Evolutionary conservation across 2,113 vertebrate species (phyloP).

Genomic region (Thalassarche chlororhynchos): DNA sequence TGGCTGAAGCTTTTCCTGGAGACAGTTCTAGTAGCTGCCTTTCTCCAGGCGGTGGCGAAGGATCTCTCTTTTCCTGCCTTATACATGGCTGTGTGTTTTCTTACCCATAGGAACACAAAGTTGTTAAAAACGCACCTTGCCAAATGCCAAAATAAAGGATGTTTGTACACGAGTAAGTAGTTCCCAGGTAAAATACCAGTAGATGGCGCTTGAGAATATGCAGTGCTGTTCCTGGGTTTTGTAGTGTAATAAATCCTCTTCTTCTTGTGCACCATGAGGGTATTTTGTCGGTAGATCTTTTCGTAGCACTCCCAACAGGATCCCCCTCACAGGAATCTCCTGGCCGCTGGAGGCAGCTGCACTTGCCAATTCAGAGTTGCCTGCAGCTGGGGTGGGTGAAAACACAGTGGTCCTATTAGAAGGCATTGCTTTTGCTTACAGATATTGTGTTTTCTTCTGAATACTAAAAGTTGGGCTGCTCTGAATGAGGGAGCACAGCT

Average conservation of each 20-base stretch:
- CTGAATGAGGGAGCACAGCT: not conserved
- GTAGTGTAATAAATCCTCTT: rapidly evolving
- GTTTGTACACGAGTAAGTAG: rapidly evolving
- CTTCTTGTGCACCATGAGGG: rapidly evolving
- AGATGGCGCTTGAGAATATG: conserved; percentile 20
- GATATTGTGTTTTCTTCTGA: not conserved
- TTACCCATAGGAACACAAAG: not conserved
- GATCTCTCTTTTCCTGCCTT: not conserved
- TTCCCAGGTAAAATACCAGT: not conserved
- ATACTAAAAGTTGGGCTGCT: not conserved
- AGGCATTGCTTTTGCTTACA: not conserved
- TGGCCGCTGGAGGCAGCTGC: not conserved
- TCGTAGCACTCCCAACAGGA: not conserved
- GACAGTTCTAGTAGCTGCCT: not conserved
- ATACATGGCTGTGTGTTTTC: rapidly evolving
- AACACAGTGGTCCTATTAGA: rapidly evolving
- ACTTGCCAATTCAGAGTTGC: not conserved
- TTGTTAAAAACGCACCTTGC: not conserved
- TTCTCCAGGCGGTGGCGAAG: not conserved
- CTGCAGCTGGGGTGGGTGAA: not conserved
- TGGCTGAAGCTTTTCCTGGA: not conserved
- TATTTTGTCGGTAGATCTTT: not conserved
- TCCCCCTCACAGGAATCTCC: not conserved
- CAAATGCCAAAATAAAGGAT: too few relatives aligned
- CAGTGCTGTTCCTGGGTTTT: not conserved